Evolutionary conservation across 1,140 invertebrate genomes (phyloP).

Genomic region (Heliconius eleuchia): DNA sequence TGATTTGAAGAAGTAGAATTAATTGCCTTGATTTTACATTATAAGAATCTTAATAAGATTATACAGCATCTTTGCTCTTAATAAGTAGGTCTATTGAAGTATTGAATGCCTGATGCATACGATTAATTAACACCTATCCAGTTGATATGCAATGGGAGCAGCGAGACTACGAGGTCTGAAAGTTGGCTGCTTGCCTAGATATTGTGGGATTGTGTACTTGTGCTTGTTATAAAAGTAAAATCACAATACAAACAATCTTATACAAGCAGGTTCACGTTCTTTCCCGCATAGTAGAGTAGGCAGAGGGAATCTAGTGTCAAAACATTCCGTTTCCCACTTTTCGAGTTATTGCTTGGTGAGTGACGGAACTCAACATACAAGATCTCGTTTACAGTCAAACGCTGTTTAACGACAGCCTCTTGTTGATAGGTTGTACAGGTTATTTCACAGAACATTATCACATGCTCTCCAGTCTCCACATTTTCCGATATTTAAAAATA

Average conservation of each 20-base stretch:
- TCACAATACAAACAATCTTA: background rate
- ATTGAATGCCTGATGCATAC: background rate
- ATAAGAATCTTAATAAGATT: background rate
- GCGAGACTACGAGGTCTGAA: conserved; percentile 4
- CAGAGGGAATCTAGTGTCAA: no score
- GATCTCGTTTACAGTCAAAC: no score
- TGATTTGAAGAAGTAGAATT: background rate
- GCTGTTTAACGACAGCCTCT: no score
- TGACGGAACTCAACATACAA: no score
- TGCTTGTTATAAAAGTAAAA: background rate
- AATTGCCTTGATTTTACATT: background rate
- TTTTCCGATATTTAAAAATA: no score
- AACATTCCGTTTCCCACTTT: no score
- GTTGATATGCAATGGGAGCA: conserved; percentile 5
- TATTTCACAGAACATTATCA: no score
- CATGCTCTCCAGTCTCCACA: no score
- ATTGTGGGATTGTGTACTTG: background rate
- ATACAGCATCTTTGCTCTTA: background rate
- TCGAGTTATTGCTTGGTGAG: no score
- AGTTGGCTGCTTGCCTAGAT: background rate
- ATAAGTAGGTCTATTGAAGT: background rate
- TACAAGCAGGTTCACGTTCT: no score
- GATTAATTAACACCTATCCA: background rate
- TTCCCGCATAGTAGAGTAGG: no score
- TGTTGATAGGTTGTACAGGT: no score